Evolutionary conservation across 2,888 invertebrate species (phyloP).

Genomic region (Meta bourneti): DNA sequence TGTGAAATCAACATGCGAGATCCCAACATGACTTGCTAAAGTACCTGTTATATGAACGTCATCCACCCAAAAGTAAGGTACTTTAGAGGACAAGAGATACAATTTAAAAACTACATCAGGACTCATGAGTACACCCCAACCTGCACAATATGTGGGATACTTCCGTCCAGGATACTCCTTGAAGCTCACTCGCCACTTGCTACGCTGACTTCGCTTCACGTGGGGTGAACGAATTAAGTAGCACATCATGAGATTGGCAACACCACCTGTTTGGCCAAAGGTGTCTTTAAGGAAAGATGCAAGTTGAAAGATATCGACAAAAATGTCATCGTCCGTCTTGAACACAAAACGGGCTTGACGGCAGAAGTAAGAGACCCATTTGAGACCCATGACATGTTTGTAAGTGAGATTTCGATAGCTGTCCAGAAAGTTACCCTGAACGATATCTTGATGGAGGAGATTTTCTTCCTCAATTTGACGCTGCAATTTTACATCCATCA

Average conservation of each 20-base stretch:
- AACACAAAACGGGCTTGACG: constrained; percentile 80
- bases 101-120: constrained; percentile 78
- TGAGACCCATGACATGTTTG: constrained; percentile 81
- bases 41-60: constrained; percentile 82
- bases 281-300: constrained; percentile 77
- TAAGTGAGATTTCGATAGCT: constrained; percentile 82
- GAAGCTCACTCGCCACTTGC: constrained; percentile 81
- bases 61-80: constrained; percentile 82
- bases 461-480: constrained; percentile 76
- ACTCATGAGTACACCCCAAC: constrained; percentile 81
- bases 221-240: constrained; percentile 77
- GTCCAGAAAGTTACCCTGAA: constrained; percentile 80
- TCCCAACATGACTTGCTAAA: constrained; percentile 77
- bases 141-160: constrained; percentile 82
- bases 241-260: constrained; percentile 78
- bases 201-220: constrained; percentile 80
- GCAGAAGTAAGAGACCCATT: constrained; percentile 81
- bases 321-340: constrained; percentile 82
- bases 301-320: constrained; percentile 81
- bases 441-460: constrained; percentile 76
- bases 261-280: constrained; percentile 64
- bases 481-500: constrained; percentile 66
- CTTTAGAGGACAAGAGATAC: constrained; percentile 77
- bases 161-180: constrained; percentile 80
- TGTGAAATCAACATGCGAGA: constrained; percentile 77